phyloP scores from a whole-genome alignment of 2,888 invertebrate species.

The Eristalis tenax region DNA sequence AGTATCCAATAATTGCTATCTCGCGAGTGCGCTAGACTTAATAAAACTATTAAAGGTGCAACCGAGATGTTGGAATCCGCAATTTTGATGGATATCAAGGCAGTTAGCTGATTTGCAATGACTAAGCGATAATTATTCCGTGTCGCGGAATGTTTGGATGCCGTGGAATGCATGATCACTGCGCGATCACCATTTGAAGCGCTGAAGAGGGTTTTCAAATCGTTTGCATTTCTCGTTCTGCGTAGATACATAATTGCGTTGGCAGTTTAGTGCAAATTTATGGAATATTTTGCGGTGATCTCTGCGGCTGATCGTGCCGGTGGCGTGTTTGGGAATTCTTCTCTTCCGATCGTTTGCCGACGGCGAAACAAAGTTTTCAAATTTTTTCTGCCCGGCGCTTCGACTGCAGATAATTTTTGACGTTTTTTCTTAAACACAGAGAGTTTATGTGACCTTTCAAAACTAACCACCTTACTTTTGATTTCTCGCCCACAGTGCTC shows the following conservation, averaged over 20 bases:
- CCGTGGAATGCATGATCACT: slow-evolving; percentile 46
- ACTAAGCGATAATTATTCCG: slow-evolving; percentile 20
- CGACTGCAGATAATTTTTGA: background rate
- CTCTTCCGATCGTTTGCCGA: background rate
- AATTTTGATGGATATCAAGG: slow-evolving; percentile 60
- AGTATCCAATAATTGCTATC: slow-evolving; percentile 27
- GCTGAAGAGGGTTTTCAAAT: background rate
- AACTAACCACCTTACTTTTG: background rate
- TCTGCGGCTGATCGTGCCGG: background rate
- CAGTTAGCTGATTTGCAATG: slow-evolving; percentile 45
- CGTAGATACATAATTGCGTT: slow-evolving; percentile 4
- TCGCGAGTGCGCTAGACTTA: background rate
- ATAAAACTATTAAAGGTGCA: slow-evolving; percentile 1
- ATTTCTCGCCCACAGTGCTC: slow-evolving; percentile 74
- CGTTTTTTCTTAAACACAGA: background rate
- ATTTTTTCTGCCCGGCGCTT: no score
- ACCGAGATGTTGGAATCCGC: slow-evolving; percentile 16
- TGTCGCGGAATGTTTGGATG: slow-evolving; percentile 14
- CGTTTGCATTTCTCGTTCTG: background rate
- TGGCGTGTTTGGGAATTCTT: no score
- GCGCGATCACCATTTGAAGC: slow-evolving; percentile 13
- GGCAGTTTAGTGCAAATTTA: slow-evolving; percentile 13
- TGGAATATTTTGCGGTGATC: slow-evolving; percentile 5
- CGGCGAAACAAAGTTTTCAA: slow-evolving; percentile 1
- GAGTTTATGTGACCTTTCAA: background rate